Percentiles rank a stretch among this genome's conserved stretches.
These are phyloP conservation scores for Arothron firmamentum DNA, from an alignment of 2,113 vertebrate genomes.

Conservation along the genomic window DNA sequence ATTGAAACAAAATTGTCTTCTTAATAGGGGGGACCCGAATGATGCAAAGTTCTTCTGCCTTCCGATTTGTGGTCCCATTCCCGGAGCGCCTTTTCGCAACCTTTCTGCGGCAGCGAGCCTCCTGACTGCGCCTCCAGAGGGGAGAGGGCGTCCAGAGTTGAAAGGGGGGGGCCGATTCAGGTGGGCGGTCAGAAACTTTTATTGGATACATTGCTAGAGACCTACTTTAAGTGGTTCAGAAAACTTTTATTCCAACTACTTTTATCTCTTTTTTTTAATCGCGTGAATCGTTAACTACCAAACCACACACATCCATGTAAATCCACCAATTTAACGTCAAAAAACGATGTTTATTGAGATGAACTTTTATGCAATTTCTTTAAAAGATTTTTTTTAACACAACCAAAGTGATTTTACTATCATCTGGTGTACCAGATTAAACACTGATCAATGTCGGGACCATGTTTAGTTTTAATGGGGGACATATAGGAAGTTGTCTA, in stretches of 20 bases:
- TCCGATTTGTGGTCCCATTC: constrained; percentile 59
- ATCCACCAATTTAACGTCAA: neutral
- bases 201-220: constrained; percentile 5
- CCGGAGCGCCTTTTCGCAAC: constrained; percentile 40
- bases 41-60: constrained; percentile 48
- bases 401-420: neutral
- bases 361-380: neutral
- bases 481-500: constrained; percentile 38
- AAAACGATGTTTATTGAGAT: neutral
- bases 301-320: no score
- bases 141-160: constrained; percentile 22
- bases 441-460: neutral
- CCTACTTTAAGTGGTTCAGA: neutral
- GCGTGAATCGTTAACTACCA: no score
- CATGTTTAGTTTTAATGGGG: neutral
- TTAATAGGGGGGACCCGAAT: constrained; percentile 1
- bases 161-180: constrained; percentile 23
- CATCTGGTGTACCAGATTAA: neutral
- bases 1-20: no score
- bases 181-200: constrained; percentile 50
- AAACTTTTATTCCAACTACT: neutral
- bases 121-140: constrained; percentile 42
- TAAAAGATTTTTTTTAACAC: neutral
- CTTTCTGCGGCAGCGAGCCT: constrained; percentile 28
- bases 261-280: neutral